Conservation (phyloP, 2,113 vertebrate genomes). For the Galeopterus variegatus region DNA sequence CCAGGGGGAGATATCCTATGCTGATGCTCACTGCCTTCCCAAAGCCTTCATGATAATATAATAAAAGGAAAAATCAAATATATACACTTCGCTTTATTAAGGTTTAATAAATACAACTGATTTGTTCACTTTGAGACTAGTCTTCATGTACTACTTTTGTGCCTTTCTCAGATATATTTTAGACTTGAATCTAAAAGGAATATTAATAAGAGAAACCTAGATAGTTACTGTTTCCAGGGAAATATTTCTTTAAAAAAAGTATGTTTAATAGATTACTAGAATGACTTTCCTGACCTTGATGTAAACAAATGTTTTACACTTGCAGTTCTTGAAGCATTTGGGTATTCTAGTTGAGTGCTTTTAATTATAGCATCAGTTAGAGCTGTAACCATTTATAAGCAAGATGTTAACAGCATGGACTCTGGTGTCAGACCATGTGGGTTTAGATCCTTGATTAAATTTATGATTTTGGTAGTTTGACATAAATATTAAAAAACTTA, state of each 20-base stretch:
- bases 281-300: slow-evolving; percentile 26
- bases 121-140: slow-evolving; percentile 44
- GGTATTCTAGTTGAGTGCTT: slow-evolving; percentile 24
- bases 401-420: slow-evolving; percentile 26
- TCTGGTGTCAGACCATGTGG: slow-evolving; percentile 28
- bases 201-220: neutral
- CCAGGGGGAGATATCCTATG: neutral
- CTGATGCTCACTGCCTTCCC: neutral
- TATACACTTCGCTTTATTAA: slow-evolving; percentile 9
- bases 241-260: neutral
- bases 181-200: slow-evolving; percentile 30
- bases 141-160: slow-evolving; percentile 3
- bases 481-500: neutral
- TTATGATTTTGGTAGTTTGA: slow-evolving; percentile 46
- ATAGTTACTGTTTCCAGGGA: neutral
- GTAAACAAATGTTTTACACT: slow-evolving; percentile 19
- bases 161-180: neutral
- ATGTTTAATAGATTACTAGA: neutral
- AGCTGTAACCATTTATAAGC: neutral
- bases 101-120: neutral
- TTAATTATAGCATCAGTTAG: neutral
- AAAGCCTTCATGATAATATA: slow-evolving; percentile 2
- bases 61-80: neutral
- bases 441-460: slow-evolving; percentile 51
- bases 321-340: slow-evolving; percentile 33